Percentiles rank a stretch among this genome's conserved stretches.
These are phyloP conservation scores for Germaria angustata DNA, from an alignment of 2,888 invertebrate genomes.

Conservation along the genomic window DNA sequence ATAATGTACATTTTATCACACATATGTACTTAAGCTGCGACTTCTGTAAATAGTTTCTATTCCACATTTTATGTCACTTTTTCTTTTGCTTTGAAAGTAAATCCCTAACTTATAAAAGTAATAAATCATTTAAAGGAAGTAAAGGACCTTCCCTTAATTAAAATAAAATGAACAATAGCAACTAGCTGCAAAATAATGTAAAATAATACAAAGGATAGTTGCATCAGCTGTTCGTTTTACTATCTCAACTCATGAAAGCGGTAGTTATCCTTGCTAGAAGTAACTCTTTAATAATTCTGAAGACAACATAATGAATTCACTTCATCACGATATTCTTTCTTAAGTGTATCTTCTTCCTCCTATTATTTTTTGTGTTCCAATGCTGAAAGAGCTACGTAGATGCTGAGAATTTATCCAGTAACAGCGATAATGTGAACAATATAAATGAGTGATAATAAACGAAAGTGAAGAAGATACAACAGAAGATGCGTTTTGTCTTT, in stretches of 20 bases:
- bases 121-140: background rate
- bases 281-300: constrained; percentile 8
- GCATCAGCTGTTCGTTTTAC: background rate
- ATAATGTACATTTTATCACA: too few relatives aligned
- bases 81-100: too few relatives aligned
- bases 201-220: background rate
- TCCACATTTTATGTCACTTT: too few relatives aligned
- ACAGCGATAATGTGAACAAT: constrained; percentile 4
- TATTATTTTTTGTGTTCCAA: constrained; percentile 19
- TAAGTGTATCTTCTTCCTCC: background rate
- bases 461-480: constrained; percentile 61
- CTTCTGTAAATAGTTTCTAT: too few relatives aligned
- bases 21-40: too few relatives aligned
- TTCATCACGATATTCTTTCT: constrained; percentile 10
- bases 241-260: background rate
- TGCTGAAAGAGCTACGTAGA: constrained; percentile 19
- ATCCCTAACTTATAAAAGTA: background rate
- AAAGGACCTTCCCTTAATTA: constrained; percentile 2
- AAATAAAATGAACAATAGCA: background rate
- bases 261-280: background rate
- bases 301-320: background rate
- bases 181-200: background rate
- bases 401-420: constrained; percentile 43
- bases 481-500: constrained; percentile 43
- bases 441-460: constrained; percentile 52